Conservation (phyloP, 2,113 vertebrate genomes). For the Thomomys bottae region DNA sequence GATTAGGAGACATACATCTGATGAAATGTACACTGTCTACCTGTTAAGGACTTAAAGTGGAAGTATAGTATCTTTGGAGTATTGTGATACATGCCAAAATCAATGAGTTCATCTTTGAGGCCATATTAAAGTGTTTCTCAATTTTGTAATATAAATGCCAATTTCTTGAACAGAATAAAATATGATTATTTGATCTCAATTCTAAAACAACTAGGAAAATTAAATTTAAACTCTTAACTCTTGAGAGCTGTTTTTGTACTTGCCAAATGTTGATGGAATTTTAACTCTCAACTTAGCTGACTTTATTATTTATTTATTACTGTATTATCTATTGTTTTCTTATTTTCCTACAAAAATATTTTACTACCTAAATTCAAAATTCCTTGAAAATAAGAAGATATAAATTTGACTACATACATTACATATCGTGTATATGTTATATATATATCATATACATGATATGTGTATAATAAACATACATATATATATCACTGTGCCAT, state of each 20-base stretch:
- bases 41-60: not conserved
- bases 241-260: not conserved
- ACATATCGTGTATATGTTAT: too few relatives aligned
- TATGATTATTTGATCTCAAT: slow-evolving; percentile 45
- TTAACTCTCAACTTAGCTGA: slow-evolving; percentile 28
- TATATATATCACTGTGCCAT: too few relatives aligned
- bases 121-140: slow-evolving; percentile 53
- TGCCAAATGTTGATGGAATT: not conserved
- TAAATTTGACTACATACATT: too few relatives aligned
- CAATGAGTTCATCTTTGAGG: slow-evolving; percentile 43
- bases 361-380: slow-evolving; percentile 42
- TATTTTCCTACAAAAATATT: slow-evolving; percentile 41
- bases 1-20: too few relatives aligned
- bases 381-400: not conserved
- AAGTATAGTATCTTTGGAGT: slow-evolving; percentile 32
- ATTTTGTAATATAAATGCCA: slow-evolving; percentile 45
- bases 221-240: slow-evolving; percentile 25
- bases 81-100: slow-evolving; percentile 35
- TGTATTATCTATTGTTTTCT: not conserved
- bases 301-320: not conserved
- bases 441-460: too few relatives aligned
- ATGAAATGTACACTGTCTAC: too few relatives aligned
- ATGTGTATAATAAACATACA: too few relatives aligned
- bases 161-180: slow-evolving; percentile 53
- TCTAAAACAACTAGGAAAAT: slow-evolving; percentile 37